Evolutionary conservation across 2,888 invertebrate species (phyloP).

Genomic region (Crepidodera aurea): DNA sequence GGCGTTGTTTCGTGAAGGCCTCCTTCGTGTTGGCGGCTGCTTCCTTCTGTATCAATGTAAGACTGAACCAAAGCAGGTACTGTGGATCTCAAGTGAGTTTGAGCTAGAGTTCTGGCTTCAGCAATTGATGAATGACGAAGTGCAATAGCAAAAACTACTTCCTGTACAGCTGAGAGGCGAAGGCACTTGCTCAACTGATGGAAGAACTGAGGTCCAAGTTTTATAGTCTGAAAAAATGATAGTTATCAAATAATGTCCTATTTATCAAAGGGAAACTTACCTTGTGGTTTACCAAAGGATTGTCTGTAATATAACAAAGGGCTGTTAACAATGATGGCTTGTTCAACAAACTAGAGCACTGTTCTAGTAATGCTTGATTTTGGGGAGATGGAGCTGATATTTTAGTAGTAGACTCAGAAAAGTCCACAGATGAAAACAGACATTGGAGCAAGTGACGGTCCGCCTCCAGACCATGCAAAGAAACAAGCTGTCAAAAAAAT

Average conservation of each 20-base stretch:
- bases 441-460: slow-evolving; percentile 96
- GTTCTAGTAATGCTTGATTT: slow-evolving; percentile 79
- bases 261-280: slow-evolving; percentile 57
- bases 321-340: slow-evolving; percentile 89
- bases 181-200: slow-evolving; percentile 85
- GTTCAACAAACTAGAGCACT: slow-evolving; percentile 79
- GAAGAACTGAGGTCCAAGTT: slow-evolving; percentile 82
- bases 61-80: slow-evolving; percentile 86
- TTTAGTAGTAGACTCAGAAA: slow-evolving; percentile 69
- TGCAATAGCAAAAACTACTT: slow-evolving; percentile 89
- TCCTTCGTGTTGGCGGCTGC: slow-evolving; percentile 74
- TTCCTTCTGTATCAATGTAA: slow-evolving; percentile 83
- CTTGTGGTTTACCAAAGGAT: slow-evolving; percentile 79
- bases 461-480: slow-evolving; percentile 94
- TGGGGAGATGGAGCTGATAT: slow-evolving; percentile 68
- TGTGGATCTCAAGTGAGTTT: slow-evolving; percentile 81
- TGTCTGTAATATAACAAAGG: slow-evolving; percentile 88
- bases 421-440: slow-evolving; percentile 89
- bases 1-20: slow-evolving; percentile 91
- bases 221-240: slow-evolving; percentile 71
- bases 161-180: slow-evolving; percentile 87
- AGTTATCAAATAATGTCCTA: slow-evolving; percentile 4
- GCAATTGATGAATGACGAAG: slow-evolving; percentile 81
- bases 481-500: slow-evolving; percentile 76
- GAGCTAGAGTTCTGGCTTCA: slow-evolving; percentile 77